These are phyloP conservation scores for Plectrocnemia conspersa DNA, from an alignment of 1,140 invertebrate species.

Conservation along the genomic window DNA sequence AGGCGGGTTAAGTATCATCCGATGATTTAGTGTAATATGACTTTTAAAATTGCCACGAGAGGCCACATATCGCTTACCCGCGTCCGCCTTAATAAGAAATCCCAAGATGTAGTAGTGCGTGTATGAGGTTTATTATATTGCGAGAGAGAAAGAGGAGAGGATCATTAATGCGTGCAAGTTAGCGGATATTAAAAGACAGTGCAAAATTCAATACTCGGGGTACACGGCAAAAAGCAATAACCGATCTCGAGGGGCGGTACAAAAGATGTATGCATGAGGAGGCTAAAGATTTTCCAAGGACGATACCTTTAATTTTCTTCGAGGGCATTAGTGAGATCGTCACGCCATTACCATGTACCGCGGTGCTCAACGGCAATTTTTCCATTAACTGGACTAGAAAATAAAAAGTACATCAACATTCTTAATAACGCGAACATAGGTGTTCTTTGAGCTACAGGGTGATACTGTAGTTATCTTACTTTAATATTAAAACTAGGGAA, in stretches of 20 bases:
- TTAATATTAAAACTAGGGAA: no score
- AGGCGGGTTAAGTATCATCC: not conserved
- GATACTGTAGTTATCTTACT: no score
- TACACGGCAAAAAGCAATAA: conserved; percentile 10
- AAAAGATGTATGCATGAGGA: not conserved
- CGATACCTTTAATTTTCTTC: conserved; percentile 13
- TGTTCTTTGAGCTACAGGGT: no score
- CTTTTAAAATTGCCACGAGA: conserved; percentile 8
- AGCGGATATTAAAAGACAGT: conserved; percentile 10
- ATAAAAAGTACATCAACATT: no score
- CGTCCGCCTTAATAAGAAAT: conserved; percentile 10
- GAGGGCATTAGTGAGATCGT: not conserved
- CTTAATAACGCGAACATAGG: no score
- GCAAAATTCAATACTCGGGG: conserved; percentile 1
- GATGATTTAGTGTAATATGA: conserved; percentile 21
- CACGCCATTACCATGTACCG: not conserved
- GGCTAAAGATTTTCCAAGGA: not conserved
- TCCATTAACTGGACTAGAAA: no score
- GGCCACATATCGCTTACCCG: no score
- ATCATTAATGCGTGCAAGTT: conserved; percentile 17
- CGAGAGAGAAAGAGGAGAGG: conserved; percentile 4
- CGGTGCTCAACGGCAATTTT: no score
- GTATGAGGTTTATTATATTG: conserved; percentile 2
- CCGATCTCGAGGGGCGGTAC: conserved; percentile 15
- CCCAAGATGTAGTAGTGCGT: not conserved